Evolutionary conservation across 2,888 invertebrate genomes (phyloP).

Genomic region (Molorchus minor): DNA sequence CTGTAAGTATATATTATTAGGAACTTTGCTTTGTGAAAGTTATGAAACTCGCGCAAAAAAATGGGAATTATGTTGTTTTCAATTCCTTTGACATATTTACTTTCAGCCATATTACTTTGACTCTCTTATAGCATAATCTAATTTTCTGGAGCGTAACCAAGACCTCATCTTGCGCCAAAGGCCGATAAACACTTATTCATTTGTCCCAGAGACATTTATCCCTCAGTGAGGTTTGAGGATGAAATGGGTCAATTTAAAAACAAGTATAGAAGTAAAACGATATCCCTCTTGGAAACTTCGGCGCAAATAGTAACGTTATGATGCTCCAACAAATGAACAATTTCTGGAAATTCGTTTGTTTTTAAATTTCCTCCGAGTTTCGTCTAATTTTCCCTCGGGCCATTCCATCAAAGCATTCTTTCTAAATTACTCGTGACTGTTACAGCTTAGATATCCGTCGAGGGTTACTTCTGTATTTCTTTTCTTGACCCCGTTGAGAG

Average conservation of each 20-base stretch:
- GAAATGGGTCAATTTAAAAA: neutral
- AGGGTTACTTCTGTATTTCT: conserved; percentile 15
- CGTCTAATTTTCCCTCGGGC: conserved; percentile 20
- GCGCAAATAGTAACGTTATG: conserved; percentile 11
- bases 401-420: conserved; percentile 24
- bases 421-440: conserved; percentile 19
- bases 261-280: neutral
- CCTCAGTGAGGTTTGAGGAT: neutral
- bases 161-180: too few relatives aligned
- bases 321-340: conserved; percentile 16
- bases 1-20: too few relatives aligned
- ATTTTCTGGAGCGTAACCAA: too few relatives aligned
- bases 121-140: too few relatives aligned
- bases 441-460: conserved; percentile 13
- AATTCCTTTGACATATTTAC: too few relatives aligned
- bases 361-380: conserved; percentile 18
- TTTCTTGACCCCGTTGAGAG: conserved; percentile 18
- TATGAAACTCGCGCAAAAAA: too few relatives aligned
- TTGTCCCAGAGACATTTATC: neutral
- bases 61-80: too few relatives aligned
- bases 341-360: conserved; percentile 15
- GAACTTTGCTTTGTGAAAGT: too few relatives aligned
- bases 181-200: neutral
- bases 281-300: conserved; percentile 11
- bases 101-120: too few relatives aligned